A percentile compares a stretch with the other conserved stretches of the same genome.
These are phyloP conservation scores for Sarcophaga peregrina DNA, from an alignment of 1,140 invertebrate genomes.

Conservation along the genomic window DNA sequence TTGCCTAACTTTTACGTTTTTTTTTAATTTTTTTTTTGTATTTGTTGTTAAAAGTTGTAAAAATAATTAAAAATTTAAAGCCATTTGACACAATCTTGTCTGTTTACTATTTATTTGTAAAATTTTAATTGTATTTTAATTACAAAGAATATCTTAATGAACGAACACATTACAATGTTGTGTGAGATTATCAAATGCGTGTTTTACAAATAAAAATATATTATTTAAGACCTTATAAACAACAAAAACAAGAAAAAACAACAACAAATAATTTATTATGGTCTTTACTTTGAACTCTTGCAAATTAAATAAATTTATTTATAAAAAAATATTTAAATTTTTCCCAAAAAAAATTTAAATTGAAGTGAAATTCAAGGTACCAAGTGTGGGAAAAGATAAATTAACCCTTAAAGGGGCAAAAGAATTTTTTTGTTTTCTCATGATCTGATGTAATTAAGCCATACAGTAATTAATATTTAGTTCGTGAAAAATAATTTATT, in stretches of 20 bases:
- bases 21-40: no score
- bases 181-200: not conserved
- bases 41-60: not conserved
- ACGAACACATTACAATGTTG: not conserved
- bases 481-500: no score
- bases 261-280: no score
- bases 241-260: not conserved
- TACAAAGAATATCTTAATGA: not conserved
- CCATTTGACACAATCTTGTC: not conserved
- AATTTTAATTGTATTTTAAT: slow-evolving; percentile 7
- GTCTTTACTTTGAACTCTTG: not conserved
- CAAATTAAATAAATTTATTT: not conserved
- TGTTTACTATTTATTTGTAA: not conserved
- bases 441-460: no score
- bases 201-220: not conserved
- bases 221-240: not conserved
- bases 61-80: not conserved
- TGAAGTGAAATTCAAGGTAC: no score
- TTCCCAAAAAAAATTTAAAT: no score
- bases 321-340: no score
- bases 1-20: no score
- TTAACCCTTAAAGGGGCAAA: no score
- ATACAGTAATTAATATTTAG: no score
- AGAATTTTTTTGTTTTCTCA: no score
- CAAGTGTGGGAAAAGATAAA: no score